Evolutionary conservation across 92 coral and sea anemone species (phyloP), one percentile per base, ranked within the genome.

Genomic region (Heliopora coerulea): DNA sequence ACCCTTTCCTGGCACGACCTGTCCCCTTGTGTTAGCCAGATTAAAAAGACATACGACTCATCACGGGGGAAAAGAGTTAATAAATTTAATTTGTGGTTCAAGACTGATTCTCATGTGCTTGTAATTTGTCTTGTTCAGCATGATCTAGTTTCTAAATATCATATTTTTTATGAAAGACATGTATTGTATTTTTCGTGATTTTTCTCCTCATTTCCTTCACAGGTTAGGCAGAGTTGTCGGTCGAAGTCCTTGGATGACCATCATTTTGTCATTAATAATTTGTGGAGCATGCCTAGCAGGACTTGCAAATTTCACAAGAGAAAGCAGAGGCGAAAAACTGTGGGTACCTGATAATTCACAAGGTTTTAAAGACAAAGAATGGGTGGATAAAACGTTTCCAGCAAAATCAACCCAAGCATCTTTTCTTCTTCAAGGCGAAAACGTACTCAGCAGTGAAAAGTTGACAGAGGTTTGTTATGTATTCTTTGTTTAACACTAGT

Each of bases 171-270:
- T 4, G 42, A 37, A 4, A 37, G 12, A 4, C 42, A 12, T 37
- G 5, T 4, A 12, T 37, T 5, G 42, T 12, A 5, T 12, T 37
- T 12, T 37, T 37, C 42, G n/a, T 2, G 12, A 6, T 46, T 46
- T 6, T 46, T 46, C 15, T 6, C 30, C 21, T 4, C 39, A 21
- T 29, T 48, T 30, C 59, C 39, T 48, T 49, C 30, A 9, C 49
- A 91, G 97, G 80, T 80, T 91, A 54, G 97, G 97, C 17, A 80
- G 68, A 50, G 72, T 73, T 40, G 91, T 91, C 33, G 97, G 97
- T 40, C 66, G 83, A 41, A 90, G 86, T 57, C 97, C 97, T 24
- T 91, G 96, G 89, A 79, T 84, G 54, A 84, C 96, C 0, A 89
- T 91, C 37, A 26, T 89, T 7, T 75, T 91, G 37, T 57, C 82